Conservation (phyloP, 1,140 invertebrate species). For the Tetramorium alpestre region DNA sequence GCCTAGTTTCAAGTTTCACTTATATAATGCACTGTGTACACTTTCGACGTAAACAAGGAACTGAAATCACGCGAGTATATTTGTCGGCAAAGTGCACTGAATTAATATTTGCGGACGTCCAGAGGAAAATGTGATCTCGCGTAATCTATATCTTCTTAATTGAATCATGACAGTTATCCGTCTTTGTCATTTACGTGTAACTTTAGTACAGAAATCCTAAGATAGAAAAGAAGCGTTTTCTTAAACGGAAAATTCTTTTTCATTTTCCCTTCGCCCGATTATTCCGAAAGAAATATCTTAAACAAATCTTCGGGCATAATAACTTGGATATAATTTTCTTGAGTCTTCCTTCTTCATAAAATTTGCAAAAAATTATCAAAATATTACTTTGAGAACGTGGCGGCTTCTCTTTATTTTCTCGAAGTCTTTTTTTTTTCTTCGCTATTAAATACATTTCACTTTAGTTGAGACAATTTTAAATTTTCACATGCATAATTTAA, state of each 20-base stretch:
- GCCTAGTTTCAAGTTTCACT: slow-evolving; percentile 17
- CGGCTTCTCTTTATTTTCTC: neutral
- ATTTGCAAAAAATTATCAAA: neutral
- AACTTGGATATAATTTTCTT: neutral
- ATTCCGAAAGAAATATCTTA: neutral
- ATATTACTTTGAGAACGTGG: neutral
- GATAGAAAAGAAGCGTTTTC: neutral
- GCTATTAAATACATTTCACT: neutral
- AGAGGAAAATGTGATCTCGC: neutral
- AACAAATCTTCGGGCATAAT: neutral
- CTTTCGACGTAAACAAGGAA: slow-evolving; percentile 19
- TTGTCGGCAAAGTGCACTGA: neutral
- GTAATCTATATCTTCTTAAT: neutral
- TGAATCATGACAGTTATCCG: neutral
- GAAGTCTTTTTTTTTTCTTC: neutral
- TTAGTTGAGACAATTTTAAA: neutral
- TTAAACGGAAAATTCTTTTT: neutral
- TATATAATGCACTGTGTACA: neutral
- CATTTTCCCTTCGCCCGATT: neutral
- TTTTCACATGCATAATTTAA: neutral
- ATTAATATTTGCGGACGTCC: neutral
- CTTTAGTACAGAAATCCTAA: neutral
- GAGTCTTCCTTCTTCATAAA: neutral
- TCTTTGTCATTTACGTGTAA: neutral
- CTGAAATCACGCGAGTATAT: neutral